A percentile compares a stretch with the other conserved stretches of the same genome.
Evolutionary conservation across 2,797 vertebrate genomes (phyloP).

Genomic region (Manis crassicaudata): DNA sequence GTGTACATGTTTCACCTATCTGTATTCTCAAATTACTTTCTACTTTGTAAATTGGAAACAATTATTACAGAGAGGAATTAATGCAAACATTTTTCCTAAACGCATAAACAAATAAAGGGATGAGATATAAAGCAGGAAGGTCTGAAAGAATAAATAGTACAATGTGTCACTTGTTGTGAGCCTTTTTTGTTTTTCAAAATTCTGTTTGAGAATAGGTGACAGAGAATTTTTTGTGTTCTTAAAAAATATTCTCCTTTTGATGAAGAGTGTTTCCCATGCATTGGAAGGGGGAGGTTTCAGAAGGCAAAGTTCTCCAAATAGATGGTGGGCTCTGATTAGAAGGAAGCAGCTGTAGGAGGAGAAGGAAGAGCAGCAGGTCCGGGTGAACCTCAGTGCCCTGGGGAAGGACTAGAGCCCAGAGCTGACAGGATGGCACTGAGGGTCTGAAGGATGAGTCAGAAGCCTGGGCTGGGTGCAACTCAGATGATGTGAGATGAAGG

Average conservation of each 20-base stretch:
- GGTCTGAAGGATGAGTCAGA: background rate
- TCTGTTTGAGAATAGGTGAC: background rate
- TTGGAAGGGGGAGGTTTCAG: background rate
- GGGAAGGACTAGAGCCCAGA: background rate
- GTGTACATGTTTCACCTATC: background rate
- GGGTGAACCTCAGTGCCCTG: background rate
- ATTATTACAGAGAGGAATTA: background rate
- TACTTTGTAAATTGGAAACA: slow-evolving; percentile 37
- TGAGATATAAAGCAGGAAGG: background rate
- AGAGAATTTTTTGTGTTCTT: background rate
- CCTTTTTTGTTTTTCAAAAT: background rate
- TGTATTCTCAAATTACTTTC: slow-evolving; percentile 6
- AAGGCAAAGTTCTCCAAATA: background rate
- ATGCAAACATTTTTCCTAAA: background rate
- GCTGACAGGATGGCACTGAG: no score
- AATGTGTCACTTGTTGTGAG: background rate
- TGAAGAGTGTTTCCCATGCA: background rate
- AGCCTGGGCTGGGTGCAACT: background rate
- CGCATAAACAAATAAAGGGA: slow-evolving; percentile 46
- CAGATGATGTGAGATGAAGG: background rate
- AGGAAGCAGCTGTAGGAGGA: background rate
- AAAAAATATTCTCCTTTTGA: background rate
- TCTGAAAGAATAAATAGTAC: background rate
- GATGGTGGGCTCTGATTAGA: background rate
- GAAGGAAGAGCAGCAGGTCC: background rate